A percentile compares a stretch with the other conserved stretches of the same genome.
These are phyloP conservation scores for Conchocele bisecta DNA, from an alignment of 2,888 invertebrate genomes.

Conservation along the genomic window DNA sequence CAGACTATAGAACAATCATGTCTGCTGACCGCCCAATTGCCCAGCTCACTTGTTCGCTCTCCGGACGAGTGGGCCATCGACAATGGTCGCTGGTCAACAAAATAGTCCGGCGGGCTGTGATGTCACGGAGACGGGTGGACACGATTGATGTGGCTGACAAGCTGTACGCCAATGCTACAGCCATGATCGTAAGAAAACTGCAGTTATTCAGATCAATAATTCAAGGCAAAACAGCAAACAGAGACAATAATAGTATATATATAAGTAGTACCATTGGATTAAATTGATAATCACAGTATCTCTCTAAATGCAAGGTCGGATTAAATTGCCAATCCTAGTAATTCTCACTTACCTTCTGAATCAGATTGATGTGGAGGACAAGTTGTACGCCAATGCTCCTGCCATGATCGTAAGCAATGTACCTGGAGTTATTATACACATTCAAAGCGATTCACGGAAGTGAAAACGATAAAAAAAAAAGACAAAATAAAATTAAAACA, in stretches of 20 bases:
- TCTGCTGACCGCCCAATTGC: not conserved
- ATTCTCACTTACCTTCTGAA: too few species aligned
- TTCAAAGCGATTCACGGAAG: too few species aligned
- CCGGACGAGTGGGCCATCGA: not conserved
- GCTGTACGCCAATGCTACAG: slow-evolving; percentile 53
- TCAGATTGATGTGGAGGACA: slow-evolving; percentile 31
- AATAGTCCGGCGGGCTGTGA: slow-evolving; percentile 32
- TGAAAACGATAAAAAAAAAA: too few species aligned
- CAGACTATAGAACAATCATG: slow-evolving; percentile 1
- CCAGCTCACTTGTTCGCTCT: not conserved
- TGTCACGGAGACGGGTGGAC: slow-evolving; percentile 7
- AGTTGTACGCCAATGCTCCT: slow-evolving; percentile 45
- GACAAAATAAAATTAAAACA: too few species aligned
- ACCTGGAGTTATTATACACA: too few species aligned
- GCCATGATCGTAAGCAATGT: slow-evolving; percentile 51
- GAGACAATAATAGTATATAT: too few species aligned
- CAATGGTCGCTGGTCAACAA: slow-evolving; percentile 25
- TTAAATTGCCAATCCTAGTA: too few species aligned
- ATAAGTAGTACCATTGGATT: too few species aligned
- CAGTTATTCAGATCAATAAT: too few species aligned
- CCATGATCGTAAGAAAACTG: slow-evolving; percentile 59
- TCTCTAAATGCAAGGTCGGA: too few species aligned
- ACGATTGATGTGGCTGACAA: slow-evolving; percentile 33
- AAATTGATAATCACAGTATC: too few species aligned
- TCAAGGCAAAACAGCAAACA: too few species aligned